Conservation (phyloP, 2,113 vertebrate genomes). For the Dasyornis broadbenti region DNA sequence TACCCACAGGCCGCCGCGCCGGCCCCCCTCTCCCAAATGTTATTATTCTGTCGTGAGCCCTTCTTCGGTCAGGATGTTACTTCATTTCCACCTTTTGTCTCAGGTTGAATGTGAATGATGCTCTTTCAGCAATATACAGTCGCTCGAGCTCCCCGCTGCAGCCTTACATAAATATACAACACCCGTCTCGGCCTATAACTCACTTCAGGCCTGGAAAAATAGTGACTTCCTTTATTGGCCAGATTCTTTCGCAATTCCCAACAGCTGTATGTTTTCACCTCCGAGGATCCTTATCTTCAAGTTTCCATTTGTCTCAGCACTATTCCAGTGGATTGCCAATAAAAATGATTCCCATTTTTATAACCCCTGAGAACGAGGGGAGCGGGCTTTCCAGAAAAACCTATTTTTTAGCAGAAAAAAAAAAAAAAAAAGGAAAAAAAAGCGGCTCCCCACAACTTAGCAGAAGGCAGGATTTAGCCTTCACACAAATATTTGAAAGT, state of each 20-base stretch:
- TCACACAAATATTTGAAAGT: constrained; percentile 50
- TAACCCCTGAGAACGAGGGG: constrained; percentile 75
- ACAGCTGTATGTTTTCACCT: constrained; percentile 84
- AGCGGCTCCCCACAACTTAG: not conserved
- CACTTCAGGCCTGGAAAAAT: constrained; percentile 91
- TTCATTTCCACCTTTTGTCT: constrained; percentile 99
- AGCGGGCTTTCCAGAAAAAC: constrained; percentile 64
- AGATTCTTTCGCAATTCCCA: constrained; percentile 87
- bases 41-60: constrained; percentile 98
- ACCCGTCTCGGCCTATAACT: constrained; percentile 87
- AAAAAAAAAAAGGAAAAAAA: not conserved
- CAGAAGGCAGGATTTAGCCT: constrained; percentile 54
- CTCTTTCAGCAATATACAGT: constrained; percentile 98
- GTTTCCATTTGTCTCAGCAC: constrained; percentile 86
- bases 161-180: constrained; percentile 97
- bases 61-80: constrained; percentile 92
- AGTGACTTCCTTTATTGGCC: constrained; percentile 99
- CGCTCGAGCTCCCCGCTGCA: constrained; percentile 87
- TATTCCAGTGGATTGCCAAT: constrained; percentile 81
- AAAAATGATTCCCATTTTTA: constrained; percentile 84
- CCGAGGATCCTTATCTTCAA: constrained; percentile 83
- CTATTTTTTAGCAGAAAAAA: not conserved
- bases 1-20: constrained; percentile 25
- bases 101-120: constrained; percentile 90
- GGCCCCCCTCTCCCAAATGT: constrained; percentile 79